Base-by-base conservation (phyloP, 2,888 invertebrate genomes). In the Ephialtes manifestator region DNA sequence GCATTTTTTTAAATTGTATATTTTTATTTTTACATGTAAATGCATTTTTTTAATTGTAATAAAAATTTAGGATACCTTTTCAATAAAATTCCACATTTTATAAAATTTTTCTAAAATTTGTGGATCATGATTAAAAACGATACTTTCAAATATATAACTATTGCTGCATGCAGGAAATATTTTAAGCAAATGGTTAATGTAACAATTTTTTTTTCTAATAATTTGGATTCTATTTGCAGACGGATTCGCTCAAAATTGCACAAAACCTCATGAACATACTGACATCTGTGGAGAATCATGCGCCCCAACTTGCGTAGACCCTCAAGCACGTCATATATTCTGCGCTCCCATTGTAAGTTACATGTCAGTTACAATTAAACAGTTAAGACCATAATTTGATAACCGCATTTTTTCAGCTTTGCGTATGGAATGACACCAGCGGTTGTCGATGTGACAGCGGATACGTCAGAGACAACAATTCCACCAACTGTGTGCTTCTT, bases 311-410 rank as follows among this genome's bases (percentile, higher is more conserved):
- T 80, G 83, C 48, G 3, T 31, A 8, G 24, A 24, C 15, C 53
- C 20, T 8, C 4, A 58, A 4, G 31, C 79, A 2, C 20, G 35
- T 35, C 0, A 0, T 35, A 35, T 35, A 2, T 35, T 35, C 35
- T 46, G 78, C 43, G 68, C 83, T n/a, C n/a, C 51, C 58, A 67
- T 79, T 10, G 83, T 83, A 53, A 83, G 78, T 63, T 48, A 18
- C n/a, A 15, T 15, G 13, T 15, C 4, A 46, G 46, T 46, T 10
- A 13, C 46, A 46, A 46, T 13, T 46, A 4, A 15, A 15, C 11
- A 46, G 0, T 46, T 13, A 15, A 8, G 46, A 46, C 46, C 15
- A 3, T 46, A 11, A 46, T 15, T 46, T 15, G 8, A 46, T 46
- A 15, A 46, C 0, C 13, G 35, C 4, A 46, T 15, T 46, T 46